Percentiles rank a stretch among this genome's conserved stretches.
Evolutionary conservation across 2,888 invertebrate genomes (phyloP).

Genomic region (Slavum lentiscoides): DNA sequence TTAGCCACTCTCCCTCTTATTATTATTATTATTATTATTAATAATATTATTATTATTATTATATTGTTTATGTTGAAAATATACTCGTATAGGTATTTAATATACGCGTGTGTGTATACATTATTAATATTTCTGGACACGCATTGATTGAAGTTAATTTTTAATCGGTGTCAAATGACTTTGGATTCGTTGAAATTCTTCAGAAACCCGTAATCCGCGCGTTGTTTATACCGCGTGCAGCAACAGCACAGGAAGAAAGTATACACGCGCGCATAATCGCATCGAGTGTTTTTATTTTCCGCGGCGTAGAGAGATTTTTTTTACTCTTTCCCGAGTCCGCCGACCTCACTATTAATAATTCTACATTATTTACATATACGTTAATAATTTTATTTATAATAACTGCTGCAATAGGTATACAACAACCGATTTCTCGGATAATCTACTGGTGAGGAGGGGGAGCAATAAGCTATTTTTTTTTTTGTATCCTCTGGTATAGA

Average conservation of each 20-base stretch:
- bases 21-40: too few species aligned
- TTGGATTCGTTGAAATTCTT: background rate
- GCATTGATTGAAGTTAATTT: too few species aligned
- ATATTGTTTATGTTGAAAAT: too few species aligned
- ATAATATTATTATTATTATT: too few species aligned
- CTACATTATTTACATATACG: background rate
- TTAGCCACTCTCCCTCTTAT: too few species aligned
- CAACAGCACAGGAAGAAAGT: background rate
- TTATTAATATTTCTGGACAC: too few species aligned
- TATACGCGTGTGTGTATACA: too few species aligned
- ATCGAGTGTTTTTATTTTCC: background rate
- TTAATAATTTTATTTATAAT: background rate
- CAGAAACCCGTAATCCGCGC: background rate
- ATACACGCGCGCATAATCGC: background rate
- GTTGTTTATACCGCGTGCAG: background rate
- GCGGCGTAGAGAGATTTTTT: background rate
- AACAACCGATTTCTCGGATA: too few species aligned
- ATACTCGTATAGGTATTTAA: too few species aligned
- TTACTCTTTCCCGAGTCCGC: background rate
- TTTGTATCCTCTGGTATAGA: too few species aligned
- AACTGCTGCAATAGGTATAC: too few species aligned
- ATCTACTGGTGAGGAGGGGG: too few species aligned
- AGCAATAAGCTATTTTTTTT: background rate
- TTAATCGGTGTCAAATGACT: background rate
- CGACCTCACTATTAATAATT: background rate